These are phyloP conservation scores for Anoplolepis gracilipes DNA, from an alignment of 1,140 invertebrate genomes.

Conservation along the genomic window DNA sequence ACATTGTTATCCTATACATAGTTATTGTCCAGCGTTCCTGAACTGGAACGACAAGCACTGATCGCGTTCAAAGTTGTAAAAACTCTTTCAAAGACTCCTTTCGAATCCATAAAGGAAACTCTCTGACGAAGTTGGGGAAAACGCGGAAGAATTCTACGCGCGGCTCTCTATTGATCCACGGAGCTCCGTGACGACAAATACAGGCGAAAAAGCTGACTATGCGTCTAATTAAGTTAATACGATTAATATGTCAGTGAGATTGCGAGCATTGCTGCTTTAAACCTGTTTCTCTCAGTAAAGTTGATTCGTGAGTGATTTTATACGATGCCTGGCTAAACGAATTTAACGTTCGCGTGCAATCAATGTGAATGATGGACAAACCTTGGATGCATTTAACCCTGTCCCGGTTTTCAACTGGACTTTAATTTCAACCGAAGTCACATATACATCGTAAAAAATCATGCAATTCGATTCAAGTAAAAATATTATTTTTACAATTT, in stretches of 20 bases:
- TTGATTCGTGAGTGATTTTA: slow-evolving; percentile 21
- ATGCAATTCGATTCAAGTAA: too few relatives aligned
- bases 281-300: not conserved
- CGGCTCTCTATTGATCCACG: slow-evolving; percentile 42
- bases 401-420: slow-evolving; percentile 32
- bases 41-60: slow-evolving; percentile 36
- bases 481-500: slow-evolving; percentile 19
- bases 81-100: slow-evolving; percentile 36
- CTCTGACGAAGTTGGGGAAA: slow-evolving; percentile 12
- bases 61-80: slow-evolving; percentile 45
- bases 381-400: slow-evolving; percentile 56
- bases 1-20: slow-evolving; percentile 27
- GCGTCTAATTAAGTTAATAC: slow-evolving; percentile 70
- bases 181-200: slow-evolving; percentile 31
- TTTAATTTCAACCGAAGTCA: slow-evolving; percentile 25
- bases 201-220: slow-evolving; percentile 10
- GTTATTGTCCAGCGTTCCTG: slow-evolving; percentile 22
- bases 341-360: slow-evolving; percentile 43
- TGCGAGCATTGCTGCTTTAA: not conserved
- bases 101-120: slow-evolving; percentile 36
- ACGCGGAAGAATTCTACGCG: slow-evolving; percentile 39
- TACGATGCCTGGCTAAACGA: not conserved
- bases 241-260: slow-evolving; percentile 70
- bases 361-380: slow-evolving; percentile 30
- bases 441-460: not conserved